Conservation (phyloP, 2,888 invertebrate genomes). For the Mystacides longicornis region DNA sequence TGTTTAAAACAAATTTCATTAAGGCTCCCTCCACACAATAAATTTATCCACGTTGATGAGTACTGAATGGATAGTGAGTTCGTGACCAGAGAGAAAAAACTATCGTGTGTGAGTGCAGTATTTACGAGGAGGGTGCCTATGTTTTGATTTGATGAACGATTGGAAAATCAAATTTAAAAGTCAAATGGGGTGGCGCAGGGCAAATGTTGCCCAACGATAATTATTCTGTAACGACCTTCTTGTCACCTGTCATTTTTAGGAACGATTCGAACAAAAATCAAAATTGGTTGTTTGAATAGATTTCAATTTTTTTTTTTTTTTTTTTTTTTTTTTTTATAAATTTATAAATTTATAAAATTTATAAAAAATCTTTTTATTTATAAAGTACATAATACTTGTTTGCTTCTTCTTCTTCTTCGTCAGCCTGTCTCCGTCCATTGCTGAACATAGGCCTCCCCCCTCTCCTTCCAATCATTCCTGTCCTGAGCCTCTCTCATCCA, state of each 20-base stretch:
- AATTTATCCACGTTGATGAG: no score
- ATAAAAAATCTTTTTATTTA: neutral
- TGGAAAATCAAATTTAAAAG: conserved; percentile 24
- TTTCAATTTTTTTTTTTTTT: neutral
- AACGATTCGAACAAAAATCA: neutral
- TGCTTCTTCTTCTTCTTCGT: no score
- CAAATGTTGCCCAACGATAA: neutral
- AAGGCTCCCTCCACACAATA: no score
- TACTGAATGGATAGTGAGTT: no score
- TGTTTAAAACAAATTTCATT: no score
- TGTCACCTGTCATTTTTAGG: neutral
- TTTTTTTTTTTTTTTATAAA: neutral
- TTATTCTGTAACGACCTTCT: conserved; percentile 3
- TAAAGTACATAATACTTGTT: no score
- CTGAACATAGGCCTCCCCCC: no score
- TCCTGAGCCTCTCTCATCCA: no score
- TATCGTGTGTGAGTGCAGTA: neutral
- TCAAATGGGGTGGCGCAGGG: conserved; percentile 16
- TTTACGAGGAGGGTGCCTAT: conserved; percentile 3
- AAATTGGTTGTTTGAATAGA: neutral
- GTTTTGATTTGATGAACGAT: conserved; percentile 19
- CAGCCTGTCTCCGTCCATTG: no score
- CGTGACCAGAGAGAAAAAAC: conserved; percentile 18
- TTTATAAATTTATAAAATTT: neutral
- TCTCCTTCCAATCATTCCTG: no score